Conservation (phyloP, 2,113 vertebrate genomes). For the Melanerpes aurifrons region DNA sequence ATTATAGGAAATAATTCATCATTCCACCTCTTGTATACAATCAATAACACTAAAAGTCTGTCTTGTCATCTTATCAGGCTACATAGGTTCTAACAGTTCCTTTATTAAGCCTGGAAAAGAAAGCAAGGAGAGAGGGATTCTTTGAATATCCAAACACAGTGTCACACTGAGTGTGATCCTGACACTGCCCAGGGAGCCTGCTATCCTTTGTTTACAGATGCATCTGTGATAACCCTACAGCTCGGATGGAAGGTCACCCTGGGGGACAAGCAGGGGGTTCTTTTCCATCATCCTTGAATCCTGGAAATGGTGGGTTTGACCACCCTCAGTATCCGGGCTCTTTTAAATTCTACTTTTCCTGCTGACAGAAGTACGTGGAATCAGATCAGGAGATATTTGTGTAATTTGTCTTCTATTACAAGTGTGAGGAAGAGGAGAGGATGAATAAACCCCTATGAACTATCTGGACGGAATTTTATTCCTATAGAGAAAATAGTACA, state of each 20-base stretch:
- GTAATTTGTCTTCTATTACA: slow-evolving; percentile 48
- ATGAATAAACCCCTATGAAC: not conserved
- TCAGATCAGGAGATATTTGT: slow-evolving; percentile 45
- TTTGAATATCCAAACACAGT: slow-evolving; percentile 79
- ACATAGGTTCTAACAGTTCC: slow-evolving; percentile 77
- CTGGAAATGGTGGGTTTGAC: slow-evolving; percentile 36
- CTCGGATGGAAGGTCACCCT: slow-evolving; percentile 65
- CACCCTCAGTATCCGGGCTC: slow-evolving; percentile 30
- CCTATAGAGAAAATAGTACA: not conserved
- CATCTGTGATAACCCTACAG: slow-evolving; percentile 65
- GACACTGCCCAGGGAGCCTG: slow-evolving; percentile 73
- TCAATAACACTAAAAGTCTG: slow-evolving; percentile 79
- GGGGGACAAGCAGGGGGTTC: slow-evolving; percentile 66
- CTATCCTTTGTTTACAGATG: slow-evolving; percentile 79
- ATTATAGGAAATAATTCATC: slow-evolving; percentile 70
- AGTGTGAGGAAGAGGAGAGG: not conserved
- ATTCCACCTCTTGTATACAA: slow-evolving; percentile 76
- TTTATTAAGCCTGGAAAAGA: slow-evolving; percentile 78
- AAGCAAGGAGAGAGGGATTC: slow-evolving; percentile 63
- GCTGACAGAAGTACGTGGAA: slow-evolving; percentile 57
- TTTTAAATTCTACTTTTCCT: slow-evolving; percentile 42
- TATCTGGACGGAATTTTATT: not conserved
- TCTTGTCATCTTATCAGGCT: slow-evolving; percentile 78
- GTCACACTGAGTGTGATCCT: slow-evolving; percentile 79
- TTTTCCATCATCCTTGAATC: slow-evolving; percentile 67